Evolutionary conservation across 1,140 invertebrate genomes (phyloP), one percentile per base, ranked within the genome.

Genomic region (Ptiloglossa arizonensis): DNA sequence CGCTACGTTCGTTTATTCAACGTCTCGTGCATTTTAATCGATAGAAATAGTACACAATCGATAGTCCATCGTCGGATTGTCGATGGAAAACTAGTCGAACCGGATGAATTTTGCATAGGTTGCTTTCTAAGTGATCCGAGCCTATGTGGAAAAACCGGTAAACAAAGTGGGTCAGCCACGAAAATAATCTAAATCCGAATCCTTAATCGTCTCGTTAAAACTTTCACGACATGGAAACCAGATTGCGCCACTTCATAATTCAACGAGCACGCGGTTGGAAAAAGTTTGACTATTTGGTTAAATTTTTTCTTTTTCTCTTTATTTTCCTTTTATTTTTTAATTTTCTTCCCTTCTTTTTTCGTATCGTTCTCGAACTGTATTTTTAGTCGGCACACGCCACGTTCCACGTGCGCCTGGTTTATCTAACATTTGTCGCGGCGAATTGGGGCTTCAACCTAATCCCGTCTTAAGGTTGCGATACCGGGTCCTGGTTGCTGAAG

Each of bases 51-150:
- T 11, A 48, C 2, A 8, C 11, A 44, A 57, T 75, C 72, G 63
- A 75, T 75, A 48, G 1, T 5, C 22, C 8, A 29, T 17, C 54
- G 38, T 24, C 50, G 46, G 54, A 60, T 71, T n/a, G 38, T 29
- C 15, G n/a, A n/a, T 24, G n/a, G 22, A 41, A 41, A 59, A 41
- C 32, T 41, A 59, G 22, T 15, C 13, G 13, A 41, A 27, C n/a
- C 4, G 15, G 60, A 69, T 69, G 60, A 69, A 69, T 69, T 17
- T 69, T 76, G 54, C 66, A 76, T 32, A 29, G 6, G 22, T 2
- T 35, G n/a, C 15, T 75, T 75, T 59, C 35, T 46, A 17, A 54
- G 5, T 11, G 19, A 29, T 41, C 29, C 2, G 13, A 11, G 0
- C 29, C 19, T 1, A 17, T 15, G 2, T 5, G 19, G 22, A 17